Conservation (phyloP, 2,888 invertebrate species). For the Epinotia nisella region DNA sequence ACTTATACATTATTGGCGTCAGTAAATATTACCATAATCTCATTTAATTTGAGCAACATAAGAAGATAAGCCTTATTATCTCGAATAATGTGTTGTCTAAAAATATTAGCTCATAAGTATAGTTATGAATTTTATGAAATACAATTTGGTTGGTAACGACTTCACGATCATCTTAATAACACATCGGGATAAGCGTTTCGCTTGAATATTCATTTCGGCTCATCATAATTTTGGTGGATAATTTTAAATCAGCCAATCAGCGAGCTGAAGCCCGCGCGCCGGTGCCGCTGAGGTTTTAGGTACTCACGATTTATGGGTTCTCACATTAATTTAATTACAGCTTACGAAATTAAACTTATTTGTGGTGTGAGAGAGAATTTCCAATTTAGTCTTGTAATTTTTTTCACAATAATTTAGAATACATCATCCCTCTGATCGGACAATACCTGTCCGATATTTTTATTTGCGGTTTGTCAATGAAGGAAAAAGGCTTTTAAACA, state of each 20-base stretch:
- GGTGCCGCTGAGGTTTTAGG: constrained; percentile 55
- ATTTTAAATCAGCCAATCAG: constrained; percentile 80
- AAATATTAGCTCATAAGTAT: constrained; percentile 82
- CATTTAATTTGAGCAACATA: constrained; percentile 38
- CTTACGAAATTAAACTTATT: constrained; percentile 48
- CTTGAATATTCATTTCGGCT: constrained; percentile 83
- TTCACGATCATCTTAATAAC: constrained; percentile 83
- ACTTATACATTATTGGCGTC: constrained; percentile 18
- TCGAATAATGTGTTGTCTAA: constrained; percentile 79
- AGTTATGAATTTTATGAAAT: constrained; percentile 83
- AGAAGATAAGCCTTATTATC: constrained; percentile 66
- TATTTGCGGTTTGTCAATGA: too few relatives aligned
- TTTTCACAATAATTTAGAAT: background rate
- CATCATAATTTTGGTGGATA: constrained; percentile 81
- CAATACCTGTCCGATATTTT: too few relatives aligned
- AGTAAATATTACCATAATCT: constrained; percentile 54
- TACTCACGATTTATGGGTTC: constrained; percentile 71
- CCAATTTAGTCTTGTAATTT: constrained; percentile 13
- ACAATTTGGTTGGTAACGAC: constrained; percentile 81
- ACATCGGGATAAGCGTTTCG: constrained; percentile 78
- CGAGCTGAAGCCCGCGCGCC: constrained; percentile 55
- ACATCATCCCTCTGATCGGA: background rate
- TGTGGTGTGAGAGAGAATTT: constrained; percentile 37
- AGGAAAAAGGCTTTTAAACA: too few relatives aligned
- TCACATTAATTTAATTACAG: constrained; percentile 68